Percentiles rank a stretch among this genome's conserved stretches.
phyloP scores from a whole-genome alignment of 2,888 invertebrate species.

The Folsomia manolachei region DNA sequence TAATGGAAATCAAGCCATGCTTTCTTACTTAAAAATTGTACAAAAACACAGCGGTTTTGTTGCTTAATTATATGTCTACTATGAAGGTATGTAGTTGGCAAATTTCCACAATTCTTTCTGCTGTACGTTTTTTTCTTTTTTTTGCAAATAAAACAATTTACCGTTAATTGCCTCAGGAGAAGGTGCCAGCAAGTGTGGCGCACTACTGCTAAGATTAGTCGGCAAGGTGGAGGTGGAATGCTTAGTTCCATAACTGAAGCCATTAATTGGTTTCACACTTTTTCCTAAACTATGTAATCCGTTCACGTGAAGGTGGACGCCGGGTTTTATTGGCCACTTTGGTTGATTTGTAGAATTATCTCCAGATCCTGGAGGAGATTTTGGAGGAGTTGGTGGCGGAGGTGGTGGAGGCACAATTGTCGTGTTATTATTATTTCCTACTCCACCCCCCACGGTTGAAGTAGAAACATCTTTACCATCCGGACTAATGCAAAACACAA shows the following conservation, averaged over 20 bases:
- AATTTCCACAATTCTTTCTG: no score
- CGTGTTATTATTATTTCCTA: conserved; percentile 11
- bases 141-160: no score
- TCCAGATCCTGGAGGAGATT: conserved; percentile 10
- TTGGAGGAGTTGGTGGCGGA: neutral
- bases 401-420: neutral
- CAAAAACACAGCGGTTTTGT: no score
- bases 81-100: no score
- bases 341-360: conserved; percentile 53
- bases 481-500: conserved; percentile 32
- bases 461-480: conserved; percentile 47
- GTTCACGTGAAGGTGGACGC: conserved; percentile 82
- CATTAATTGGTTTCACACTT: conserved; percentile 50
- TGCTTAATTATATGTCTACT: neutral
- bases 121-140: no score
- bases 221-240: conserved; percentile 44
- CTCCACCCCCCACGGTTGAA: conserved; percentile 23
- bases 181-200: neutral
- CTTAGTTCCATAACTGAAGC: conserved; percentile 51
- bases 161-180: neutral
- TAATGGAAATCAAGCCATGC: no score
- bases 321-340: conserved; percentile 84
- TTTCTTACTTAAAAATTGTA: no score
- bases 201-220: neutral
- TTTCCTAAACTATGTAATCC: conserved; percentile 67